phyloP scores from a whole-genome alignment of 92 coral and sea anemone species.

The Phenganax marumi region DNA sequence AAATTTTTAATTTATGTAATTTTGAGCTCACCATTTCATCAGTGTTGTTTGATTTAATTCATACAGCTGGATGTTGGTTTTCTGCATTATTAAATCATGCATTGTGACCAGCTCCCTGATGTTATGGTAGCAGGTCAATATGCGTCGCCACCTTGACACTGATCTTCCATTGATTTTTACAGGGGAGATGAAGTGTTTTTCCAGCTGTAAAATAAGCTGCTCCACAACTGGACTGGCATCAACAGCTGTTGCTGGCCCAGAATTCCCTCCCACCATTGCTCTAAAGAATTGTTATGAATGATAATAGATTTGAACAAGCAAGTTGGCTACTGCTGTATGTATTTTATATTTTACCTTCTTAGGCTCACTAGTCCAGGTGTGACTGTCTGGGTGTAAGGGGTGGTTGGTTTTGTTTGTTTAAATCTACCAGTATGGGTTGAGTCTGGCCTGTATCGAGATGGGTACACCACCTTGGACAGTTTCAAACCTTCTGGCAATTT shows the following conservation, averaged over 20 bases:
- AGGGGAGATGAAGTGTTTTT: slow-evolving; percentile 20
- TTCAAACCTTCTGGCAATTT: slow-evolving; percentile 32
- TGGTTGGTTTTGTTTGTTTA: slow-evolving; percentile 9
- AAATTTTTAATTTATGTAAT: neutral
- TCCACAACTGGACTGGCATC: slow-evolving; percentile 54
- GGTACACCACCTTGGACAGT: slow-evolving; percentile 23
- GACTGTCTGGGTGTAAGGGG: slow-evolving; percentile 32
- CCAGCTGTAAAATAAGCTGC: slow-evolving; percentile 34
- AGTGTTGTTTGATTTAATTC: slow-evolving; percentile 27
- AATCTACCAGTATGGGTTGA: slow-evolving; percentile 36
- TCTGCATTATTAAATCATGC: slow-evolving; percentile 7
- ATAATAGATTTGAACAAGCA: neutral
- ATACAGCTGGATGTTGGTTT: slow-evolving; percentile 23
- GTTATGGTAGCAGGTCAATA: slow-evolving; percentile 27
- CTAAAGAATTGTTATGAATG: slow-evolving; percentile 15
- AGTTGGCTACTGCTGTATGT: neutral
- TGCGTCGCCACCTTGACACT: slow-evolving; percentile 12
- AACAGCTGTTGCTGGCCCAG: slow-evolving; percentile 49
- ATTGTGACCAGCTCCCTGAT: slow-evolving; percentile 31
- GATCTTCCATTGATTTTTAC: slow-evolving; percentile 10
- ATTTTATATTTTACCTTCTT: slow-evolving; percentile 29
- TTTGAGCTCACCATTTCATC: slow-evolving; percentile 24
- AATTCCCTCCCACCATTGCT: slow-evolving; percentile 45
- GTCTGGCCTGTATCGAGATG: slow-evolving; percentile 39
- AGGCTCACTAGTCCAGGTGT: slow-evolving; percentile 36